Percentiles rank a stretch among this genome's conserved stretches.
Evolutionary conservation across 2,888 invertebrate genomes (phyloP).

Genomic region (Mystacides longicornis): DNA sequence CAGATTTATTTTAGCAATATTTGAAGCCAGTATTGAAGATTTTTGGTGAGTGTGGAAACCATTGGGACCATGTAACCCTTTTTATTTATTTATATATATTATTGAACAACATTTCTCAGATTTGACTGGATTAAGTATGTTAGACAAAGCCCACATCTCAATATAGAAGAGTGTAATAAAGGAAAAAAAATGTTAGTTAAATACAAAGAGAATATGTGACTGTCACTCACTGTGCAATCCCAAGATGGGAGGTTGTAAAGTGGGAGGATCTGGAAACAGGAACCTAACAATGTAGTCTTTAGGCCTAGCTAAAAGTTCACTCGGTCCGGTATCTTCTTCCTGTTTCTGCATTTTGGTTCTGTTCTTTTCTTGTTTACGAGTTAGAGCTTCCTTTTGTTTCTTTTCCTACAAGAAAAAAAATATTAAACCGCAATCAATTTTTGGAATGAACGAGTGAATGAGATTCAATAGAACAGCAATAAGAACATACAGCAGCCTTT

Average conservation of each 20-base stretch:
- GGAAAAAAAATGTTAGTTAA: not conserved
- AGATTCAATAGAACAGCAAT: not conserved
- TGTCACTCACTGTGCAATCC: constrained; percentile 74
- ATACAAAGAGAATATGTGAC: not conserved
- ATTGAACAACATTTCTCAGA: no score
- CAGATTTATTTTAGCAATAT: no score
- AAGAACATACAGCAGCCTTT: constrained; percentile 72
- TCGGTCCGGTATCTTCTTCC: constrained; percentile 72
- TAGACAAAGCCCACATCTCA: no score
- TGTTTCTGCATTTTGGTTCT: constrained; percentile 71
- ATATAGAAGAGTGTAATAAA: not conserved
- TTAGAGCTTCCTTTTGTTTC: constrained; percentile 85
- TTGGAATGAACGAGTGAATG: not conserved
- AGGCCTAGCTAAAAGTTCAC: constrained; percentile 80
- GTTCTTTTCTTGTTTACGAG: constrained; percentile 89
- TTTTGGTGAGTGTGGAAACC: no score
- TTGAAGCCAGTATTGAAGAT: no score
- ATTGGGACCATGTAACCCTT: no score
- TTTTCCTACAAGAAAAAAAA: constrained; percentile 54
- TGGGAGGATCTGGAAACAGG: constrained; percentile 93
- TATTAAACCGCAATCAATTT: constrained; percentile 4
- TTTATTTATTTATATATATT: no score
- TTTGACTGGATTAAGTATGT: no score
- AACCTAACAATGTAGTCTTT: constrained; percentile 98
- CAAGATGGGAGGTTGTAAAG: constrained; percentile 93